phyloP scores from a whole-genome alignment of 1,140 invertebrate genomes.

The Dendrolimus punctatus region DNA sequence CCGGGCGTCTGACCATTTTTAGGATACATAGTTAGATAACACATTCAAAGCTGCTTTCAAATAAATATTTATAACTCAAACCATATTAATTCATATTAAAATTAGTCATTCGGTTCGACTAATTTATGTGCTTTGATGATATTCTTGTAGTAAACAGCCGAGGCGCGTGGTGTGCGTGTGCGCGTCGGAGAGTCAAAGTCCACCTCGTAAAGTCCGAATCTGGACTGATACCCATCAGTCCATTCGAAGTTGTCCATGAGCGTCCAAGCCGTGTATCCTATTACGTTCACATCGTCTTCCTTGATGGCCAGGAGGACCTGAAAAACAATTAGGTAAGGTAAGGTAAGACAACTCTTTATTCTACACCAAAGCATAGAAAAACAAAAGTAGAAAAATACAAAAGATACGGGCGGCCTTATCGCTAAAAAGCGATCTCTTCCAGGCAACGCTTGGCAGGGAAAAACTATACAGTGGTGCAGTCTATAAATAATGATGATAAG shows the following conservation, averaged over 20 bases:
- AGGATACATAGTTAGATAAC: no score
- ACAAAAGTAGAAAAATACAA: no score
- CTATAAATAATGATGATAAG: no score
- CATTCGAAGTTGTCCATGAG: conserved; percentile 39
- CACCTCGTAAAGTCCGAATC: conserved; percentile 81
- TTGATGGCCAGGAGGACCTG: conserved; percentile 30
- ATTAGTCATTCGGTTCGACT: not conserved
- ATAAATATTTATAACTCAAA: no score
- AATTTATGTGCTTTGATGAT: conserved; percentile 14
- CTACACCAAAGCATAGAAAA: no score
- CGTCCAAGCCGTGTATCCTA: conserved; percentile 27
- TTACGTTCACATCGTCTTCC: conserved; percentile 31
- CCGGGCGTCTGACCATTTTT: no score
- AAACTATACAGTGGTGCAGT: no score
- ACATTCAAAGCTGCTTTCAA: no score
- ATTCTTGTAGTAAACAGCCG: conserved; percentile 51
- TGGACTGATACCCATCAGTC: conserved; percentile 43
- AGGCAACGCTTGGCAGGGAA: no score
- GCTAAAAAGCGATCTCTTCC: no score
- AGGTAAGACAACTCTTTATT: no score
- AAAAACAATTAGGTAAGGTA: conserved; percentile 1
- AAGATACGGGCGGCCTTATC: no score
- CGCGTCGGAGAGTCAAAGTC: conserved; percentile 76
- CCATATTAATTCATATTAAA: not conserved
- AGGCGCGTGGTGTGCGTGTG: conserved; percentile 77